Evolutionary conservation across 2,113 vertebrate species (phyloP).

Genomic region (Pterocles burchelli): DNA sequence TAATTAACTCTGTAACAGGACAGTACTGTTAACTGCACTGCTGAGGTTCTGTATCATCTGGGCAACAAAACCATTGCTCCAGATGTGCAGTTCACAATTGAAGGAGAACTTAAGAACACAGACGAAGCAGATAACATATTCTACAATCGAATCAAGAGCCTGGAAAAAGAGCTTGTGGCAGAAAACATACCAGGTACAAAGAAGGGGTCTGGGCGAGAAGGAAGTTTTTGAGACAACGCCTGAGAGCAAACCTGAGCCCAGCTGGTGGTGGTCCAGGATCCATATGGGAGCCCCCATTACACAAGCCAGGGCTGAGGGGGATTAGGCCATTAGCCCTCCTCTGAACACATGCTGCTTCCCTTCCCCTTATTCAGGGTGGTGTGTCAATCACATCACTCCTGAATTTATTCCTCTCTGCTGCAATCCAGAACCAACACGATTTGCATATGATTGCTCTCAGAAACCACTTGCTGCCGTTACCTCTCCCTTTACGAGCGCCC

Average conservation of each 20-base stretch:
- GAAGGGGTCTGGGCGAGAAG: neutral
- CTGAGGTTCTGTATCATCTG: conserved; percentile 83
- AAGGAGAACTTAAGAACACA: conserved; percentile 73
- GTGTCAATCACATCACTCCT: neutral
- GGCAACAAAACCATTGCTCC: conserved; percentile 61
- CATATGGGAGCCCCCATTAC: neutral
- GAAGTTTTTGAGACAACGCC: neutral
- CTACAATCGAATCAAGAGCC: conserved; percentile 78
- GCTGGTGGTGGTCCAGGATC: neutral
- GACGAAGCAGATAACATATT: conserved; percentile 79
- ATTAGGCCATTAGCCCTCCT: neutral
- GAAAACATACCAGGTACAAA: conserved; percentile 86
- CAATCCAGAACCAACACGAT: accelerated
- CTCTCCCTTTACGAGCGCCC: neutral
- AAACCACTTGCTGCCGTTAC: neutral
- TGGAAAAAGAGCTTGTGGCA: conserved; percentile 69
- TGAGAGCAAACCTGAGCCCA: neutral
- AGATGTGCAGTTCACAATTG: conserved; percentile 77
- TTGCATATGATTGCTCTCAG: neutral
- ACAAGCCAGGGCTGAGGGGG: neutral
- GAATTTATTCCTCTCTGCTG: neutral
- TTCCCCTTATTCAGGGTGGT: neutral
- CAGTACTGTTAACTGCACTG: conserved; percentile 73
- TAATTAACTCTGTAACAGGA: conserved; percentile 52
- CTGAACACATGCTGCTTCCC: neutral